Percentiles rank a stretch among this genome's conserved stretches.
phyloP scores from a whole-genome alignment of 1,140 invertebrate genomes.

The Mizuhopecten yessoensis region DNA sequence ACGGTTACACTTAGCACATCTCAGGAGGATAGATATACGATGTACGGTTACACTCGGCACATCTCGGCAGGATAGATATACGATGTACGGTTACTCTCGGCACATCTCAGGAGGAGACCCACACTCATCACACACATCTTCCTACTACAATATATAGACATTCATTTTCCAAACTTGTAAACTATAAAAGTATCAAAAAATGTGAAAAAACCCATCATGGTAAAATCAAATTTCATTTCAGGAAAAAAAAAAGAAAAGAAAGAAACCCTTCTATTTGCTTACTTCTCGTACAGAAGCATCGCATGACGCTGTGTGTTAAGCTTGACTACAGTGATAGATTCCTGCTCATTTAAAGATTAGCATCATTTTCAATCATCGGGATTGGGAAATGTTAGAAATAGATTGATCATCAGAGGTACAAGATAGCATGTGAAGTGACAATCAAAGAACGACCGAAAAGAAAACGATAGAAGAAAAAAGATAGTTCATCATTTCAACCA shows the following conservation, averaged over 20 bases:
- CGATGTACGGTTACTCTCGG: too few species aligned
- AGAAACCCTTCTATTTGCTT: not conserved
- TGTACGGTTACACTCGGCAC: too few species aligned
- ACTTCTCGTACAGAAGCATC: not conserved
- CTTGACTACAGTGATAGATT: not conserved
- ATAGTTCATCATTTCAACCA: not conserved
- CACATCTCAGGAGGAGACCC: too few species aligned
- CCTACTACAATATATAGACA: too few species aligned
- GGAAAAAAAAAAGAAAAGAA: not conserved
- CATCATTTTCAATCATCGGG: constrained; percentile 12
- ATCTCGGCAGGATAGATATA: too few species aligned
- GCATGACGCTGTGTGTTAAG: not conserved
- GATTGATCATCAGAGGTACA: not conserved
- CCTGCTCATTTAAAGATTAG: not conserved
- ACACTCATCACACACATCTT: too few species aligned
- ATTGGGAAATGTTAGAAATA: not conserved
- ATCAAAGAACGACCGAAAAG: not conserved
- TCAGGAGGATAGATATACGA: too few species aligned
- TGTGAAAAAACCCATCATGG: not conserved
- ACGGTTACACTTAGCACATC: too few species aligned
- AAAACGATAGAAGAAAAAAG: not conserved
- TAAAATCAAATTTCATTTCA: not conserved
- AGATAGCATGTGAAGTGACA: not conserved
- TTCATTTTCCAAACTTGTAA: too few species aligned
- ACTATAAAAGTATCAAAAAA: too few species aligned